A percentile compares a stretch with the other conserved stretches of the same genome.
phyloP scores from a whole-genome alignment of 2,888 invertebrate species.

The Metallyticus violacea region DNA sequence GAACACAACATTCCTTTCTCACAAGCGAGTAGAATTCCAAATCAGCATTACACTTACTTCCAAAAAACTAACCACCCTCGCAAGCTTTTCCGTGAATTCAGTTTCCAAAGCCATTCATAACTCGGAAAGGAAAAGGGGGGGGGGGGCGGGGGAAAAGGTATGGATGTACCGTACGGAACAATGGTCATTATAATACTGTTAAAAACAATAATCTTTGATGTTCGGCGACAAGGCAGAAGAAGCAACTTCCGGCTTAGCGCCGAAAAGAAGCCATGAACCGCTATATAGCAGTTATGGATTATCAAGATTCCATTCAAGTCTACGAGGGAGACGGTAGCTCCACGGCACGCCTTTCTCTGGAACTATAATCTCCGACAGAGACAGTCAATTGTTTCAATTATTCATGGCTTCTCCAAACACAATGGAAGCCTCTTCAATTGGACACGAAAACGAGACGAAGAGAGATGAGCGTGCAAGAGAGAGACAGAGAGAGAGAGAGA shows the following conservation, averaged over 20 bases:
- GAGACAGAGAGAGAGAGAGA: no score
- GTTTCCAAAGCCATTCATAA: no score
- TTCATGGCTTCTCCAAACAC: slow-evolving; percentile 16
- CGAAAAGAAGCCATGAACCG: not conserved
- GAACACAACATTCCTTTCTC: not conserved
- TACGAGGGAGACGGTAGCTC: not conserved
- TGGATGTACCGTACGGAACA: slow-evolving; percentile 5
- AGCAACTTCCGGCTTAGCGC: slow-evolving; percentile 10
- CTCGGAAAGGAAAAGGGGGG: no score
- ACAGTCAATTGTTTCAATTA: slow-evolving; percentile 15
- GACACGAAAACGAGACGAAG: not conserved
- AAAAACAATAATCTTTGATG: slow-evolving; percentile 16
- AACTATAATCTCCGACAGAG: slow-evolving; percentile 7
- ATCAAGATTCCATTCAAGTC: slow-evolving; percentile 14
- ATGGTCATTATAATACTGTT: slow-evolving; percentile 10
- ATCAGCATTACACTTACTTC: not conserved
- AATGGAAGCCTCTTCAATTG: slow-evolving; percentile 3
- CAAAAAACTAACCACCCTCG: no score
- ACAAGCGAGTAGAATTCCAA: not conserved
- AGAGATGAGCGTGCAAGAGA: no score
- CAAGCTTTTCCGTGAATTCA: not conserved
- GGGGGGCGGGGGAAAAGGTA: no score
- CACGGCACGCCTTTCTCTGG: slow-evolving; percentile 9
- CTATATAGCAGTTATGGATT: not conserved
- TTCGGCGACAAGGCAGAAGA: no score